Percentiles rank a stretch among this genome's conserved stretches.
Conservation (phyloP, 1,140 invertebrate species). For the Megathymus violae region DNA sequence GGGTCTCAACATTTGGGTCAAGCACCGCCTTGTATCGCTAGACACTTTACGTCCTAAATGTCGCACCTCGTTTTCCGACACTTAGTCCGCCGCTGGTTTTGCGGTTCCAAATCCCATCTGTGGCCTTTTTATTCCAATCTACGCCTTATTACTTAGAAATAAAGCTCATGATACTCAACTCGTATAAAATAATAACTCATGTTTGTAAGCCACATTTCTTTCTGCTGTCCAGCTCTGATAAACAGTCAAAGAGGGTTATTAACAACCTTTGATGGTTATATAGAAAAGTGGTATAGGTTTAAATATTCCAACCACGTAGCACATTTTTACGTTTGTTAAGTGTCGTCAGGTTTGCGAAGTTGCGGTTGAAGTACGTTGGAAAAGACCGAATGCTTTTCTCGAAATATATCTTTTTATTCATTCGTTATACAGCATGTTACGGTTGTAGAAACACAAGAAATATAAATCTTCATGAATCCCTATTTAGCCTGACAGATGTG, state of each 20-base stretch:
- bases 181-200: conserved; percentile 1
- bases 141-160: neutral
- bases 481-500: no score
- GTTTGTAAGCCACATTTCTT: conserved; percentile 30
- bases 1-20: conserved; percentile 60
- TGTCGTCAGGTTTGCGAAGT: conserved; percentile 57
- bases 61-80: conserved; percentile 68
- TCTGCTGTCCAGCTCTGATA: conserved; percentile 51
- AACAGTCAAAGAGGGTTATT: conserved; percentile 55
- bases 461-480: no score
- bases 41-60: conserved; percentile 55
- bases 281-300: conserved; percentile 56
- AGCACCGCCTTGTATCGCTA: conserved; percentile 59
- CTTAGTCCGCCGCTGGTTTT: conserved; percentile 49
- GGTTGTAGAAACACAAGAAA: no score
- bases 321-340: conserved; percentile 60
- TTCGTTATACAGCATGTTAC: no score
- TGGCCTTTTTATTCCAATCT: neutral
- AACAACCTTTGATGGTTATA: conserved; percentile 55
- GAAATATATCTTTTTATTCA: conserved; percentile 62
- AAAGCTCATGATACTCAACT: neutral
- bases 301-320: conserved; percentile 63
- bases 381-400: conserved; percentile 45
- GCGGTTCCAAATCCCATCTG: conserved; percentile 36
- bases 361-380: conserved; percentile 51